phyloP scores from a whole-genome alignment of 2,888 invertebrate species.

The Eupithecia subumbrata region DNA sequence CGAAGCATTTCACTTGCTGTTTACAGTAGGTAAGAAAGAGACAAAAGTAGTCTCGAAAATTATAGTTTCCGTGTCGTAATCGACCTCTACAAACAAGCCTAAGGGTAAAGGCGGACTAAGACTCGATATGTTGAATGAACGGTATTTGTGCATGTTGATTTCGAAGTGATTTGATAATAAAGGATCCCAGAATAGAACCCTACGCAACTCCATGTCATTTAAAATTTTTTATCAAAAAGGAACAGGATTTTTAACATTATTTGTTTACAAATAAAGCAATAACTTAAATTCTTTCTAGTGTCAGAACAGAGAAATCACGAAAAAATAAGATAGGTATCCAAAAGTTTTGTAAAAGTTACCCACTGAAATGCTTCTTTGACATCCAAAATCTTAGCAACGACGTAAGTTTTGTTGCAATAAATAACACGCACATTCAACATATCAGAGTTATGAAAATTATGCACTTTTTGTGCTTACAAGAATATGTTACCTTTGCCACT shows the following conservation, averaged over 20 bases:
- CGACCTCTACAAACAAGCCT: constrained; percentile 78
- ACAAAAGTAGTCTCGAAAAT: constrained; percentile 67
- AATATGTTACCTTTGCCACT: constrained; percentile 56
- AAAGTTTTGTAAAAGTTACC: neutral
- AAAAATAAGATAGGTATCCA: neutral
- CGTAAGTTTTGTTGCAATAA: constrained; percentile 32
- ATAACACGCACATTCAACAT: constrained; percentile 66
- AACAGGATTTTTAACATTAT: neutral
- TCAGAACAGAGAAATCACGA: neutral
- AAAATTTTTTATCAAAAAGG: neutral
- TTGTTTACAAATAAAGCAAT: neutral
- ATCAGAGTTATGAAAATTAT: constrained; percentile 62
- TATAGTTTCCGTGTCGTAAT: constrained; percentile 61
- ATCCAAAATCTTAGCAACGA: constrained; percentile 10
- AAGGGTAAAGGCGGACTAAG: constrained; percentile 78
- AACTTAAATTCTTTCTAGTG: neutral
- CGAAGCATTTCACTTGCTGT: constrained; percentile 80
- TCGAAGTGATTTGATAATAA: neutral
- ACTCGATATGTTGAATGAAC: constrained; percentile 68
- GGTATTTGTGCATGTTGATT: constrained; percentile 39
- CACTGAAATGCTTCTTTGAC: constrained; percentile 38
- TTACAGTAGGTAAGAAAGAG: constrained; percentile 73
- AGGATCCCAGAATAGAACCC: constrained; percentile 36
- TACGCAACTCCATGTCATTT: constrained; percentile 16
- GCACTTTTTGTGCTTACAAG: constrained; percentile 75